Conservation (phyloP, 2,888 invertebrate genomes). For the Vanessa cardui region DNA sequence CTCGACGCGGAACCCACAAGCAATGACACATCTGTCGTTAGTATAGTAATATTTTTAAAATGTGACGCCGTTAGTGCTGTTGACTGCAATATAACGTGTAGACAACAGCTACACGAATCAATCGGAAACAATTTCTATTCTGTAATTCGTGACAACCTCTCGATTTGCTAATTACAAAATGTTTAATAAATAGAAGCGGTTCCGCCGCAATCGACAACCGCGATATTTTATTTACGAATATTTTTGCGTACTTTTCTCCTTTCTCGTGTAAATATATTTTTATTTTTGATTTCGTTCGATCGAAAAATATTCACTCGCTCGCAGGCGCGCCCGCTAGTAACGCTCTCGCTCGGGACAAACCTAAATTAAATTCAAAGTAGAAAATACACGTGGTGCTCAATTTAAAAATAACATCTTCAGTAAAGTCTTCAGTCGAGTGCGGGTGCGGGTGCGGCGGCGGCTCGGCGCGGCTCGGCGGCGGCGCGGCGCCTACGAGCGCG, state of each 20-base stretch:
- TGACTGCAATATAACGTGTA: background rate
- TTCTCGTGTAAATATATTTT: conserved; percentile 2
- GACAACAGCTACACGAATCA: background rate
- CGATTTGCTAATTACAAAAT: background rate
- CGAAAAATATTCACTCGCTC: conserved; percentile 14
- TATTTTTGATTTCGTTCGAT: conserved; percentile 30
- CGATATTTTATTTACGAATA: conserved; percentile 14
- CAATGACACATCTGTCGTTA: background rate
- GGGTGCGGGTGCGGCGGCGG: background rate
- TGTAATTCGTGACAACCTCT: background rate
- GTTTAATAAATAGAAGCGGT: background rate
- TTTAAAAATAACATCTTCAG: conserved; percentile 10
- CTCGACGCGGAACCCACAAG: conserved; percentile 1
- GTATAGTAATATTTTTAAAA: no score
- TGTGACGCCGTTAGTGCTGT: background rate
- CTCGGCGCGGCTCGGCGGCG: conserved; percentile 9
- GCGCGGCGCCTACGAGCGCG: conserved; percentile 44
- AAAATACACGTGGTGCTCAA: background rate
- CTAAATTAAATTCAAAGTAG: background rate
- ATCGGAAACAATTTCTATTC: background rate
- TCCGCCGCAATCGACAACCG: background rate
- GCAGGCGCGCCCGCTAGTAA: background rate
- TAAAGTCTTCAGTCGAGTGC: background rate
- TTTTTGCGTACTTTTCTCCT: conserved; percentile 3
- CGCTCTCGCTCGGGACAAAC: background rate